Base-by-base conservation (phyloP, 2,797 vertebrate species). In the Brachymystax lenok region DNA sequence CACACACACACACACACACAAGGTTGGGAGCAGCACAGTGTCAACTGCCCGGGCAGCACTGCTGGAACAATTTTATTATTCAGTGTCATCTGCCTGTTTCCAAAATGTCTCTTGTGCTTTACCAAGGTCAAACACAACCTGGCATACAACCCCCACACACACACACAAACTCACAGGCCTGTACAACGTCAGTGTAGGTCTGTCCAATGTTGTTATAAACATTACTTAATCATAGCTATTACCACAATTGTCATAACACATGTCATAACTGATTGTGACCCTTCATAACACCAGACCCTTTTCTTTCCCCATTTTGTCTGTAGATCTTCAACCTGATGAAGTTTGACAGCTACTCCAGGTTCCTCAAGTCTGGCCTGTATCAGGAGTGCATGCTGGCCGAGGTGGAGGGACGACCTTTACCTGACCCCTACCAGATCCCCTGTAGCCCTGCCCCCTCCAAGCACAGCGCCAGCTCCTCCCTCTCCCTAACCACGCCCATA, bases 321-420 rank as follows among this genome's bases (percentile, higher is more conserved):
- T 90, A 99, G 98, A 99, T 99, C 84, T 99, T 99, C 91, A 99
- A 98, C 90, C 88, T 99, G 92, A 99, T 99, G 98, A 99, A 99
- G 94, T 99, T 99, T 78, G 98, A 99, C 81, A 99, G 98, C 86
- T 99, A 99, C 12, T 96, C 97, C 0, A 95, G 98, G 21, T 99
- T 99, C 87, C 95, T 99, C 76, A 99, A 98, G 86, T 99, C 98
- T 67, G 95, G 95, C 0, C 92, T 99, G 5, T 99, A 99, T 89
- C 97, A 97, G 84, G 96, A 98, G 85, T 99, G 98, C 71, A 92
- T 99, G 88, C 89, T 96, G 69, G 96, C 98, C 0, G 97, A 99
- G 87, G 96, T 96, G 69, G 97, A 98, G 30, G 97, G 97, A 5
- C 96, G 94, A 24, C 83, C 96, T 0, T 91, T 99, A 71, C 97